Conservation (phyloP, 2,797 vertebrate genomes). For the Avahi laniger region DNA sequence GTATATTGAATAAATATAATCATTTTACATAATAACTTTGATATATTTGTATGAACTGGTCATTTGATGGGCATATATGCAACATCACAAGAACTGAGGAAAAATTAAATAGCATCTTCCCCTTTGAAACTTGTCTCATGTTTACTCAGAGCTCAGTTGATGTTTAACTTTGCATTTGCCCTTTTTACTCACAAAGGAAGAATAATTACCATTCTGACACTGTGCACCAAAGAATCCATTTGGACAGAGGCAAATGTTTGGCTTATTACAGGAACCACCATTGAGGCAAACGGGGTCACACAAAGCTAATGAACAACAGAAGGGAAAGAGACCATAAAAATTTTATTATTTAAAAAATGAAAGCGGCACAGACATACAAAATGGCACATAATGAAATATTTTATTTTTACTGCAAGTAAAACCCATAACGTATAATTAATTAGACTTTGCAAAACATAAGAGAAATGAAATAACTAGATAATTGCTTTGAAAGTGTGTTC, state of each 20-base stretch:
- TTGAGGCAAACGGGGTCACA: slow-evolving; percentile 93
- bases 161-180: background rate
- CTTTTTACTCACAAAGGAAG: slow-evolving; percentile 10
- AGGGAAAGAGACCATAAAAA: background rate
- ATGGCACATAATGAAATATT: slow-evolving; percentile 5
- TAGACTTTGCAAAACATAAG: slow-evolving; percentile 40
- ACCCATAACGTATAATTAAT: slow-evolving; percentile 33
- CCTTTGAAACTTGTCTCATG: background rate
- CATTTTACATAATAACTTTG: background rate
- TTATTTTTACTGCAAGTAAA: slow-evolving; percentile 55
- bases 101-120: background rate
- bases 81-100: background rate
- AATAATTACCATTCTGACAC: slow-evolving; percentile 92
- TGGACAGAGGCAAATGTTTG: slow-evolving; percentile 91
- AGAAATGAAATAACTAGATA: slow-evolving; percentile 20
- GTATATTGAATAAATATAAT: slow-evolving; percentile 67
- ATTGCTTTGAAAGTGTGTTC: slow-evolving; percentile 36
- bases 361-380: slow-evolving; percentile 15
- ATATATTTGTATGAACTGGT: background rate
- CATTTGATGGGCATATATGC: background rate
- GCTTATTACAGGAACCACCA: slow-evolving; percentile 92
- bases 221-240: slow-evolving; percentile 92
- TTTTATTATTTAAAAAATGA: slow-evolving; percentile 16
- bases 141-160: background rate
- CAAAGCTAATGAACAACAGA: slow-evolving; percentile 83